Base-by-base conservation (phyloP, 2,888 invertebrate species). In the Carterocephalus palaemon region DNA sequence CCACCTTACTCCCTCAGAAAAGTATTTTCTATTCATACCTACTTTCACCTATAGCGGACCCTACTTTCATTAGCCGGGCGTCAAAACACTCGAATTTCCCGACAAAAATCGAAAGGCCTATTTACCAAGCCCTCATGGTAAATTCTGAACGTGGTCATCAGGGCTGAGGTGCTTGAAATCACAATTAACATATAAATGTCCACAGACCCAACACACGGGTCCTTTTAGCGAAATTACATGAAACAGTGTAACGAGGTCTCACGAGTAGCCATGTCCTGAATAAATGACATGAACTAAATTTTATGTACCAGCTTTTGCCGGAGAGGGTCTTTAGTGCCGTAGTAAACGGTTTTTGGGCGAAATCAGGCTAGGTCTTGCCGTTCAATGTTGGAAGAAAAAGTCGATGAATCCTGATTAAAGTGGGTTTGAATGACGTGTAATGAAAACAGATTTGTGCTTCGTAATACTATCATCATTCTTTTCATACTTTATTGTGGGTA, bases 181-280 rank as follows among this genome's bases (percentile, higher is more conserved):
- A 42, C 41, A 45, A 42, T 42, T 32, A 39, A 36, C 43, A 42
- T 43, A 48, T 13, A 42, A 34, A 42, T 42, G 43, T 37, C 17
- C 22, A 12, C 4, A 20, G 22, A 33, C 15, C 28, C 28, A 7
- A 29, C n/a, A 13, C 29, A 22, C 12, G 20, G 33, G 5, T 10
- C 46, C 46, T 46, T 40, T 46, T 46, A 46, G 39, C 34, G 33
- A 40, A 46, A 46, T 46, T 46, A 46, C 46, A 46, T 40, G 34
- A 46, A 34, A 40, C 39, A 33, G 1, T 24, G 42, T 42, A 33
- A 37, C 28, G 17, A 26, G 20, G 7, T 5, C 19, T 32, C 34
- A 20, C 10, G 15, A 29, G n/a, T n/a, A n/a, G n/a, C n/a, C n/a
- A 42, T 12, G 38, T 34, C 16, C 20, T 17, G 15, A 20, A 22